phyloP scores from a whole-genome alignment of 2,888 invertebrate species.

The Malthinus flaveolus region DNA sequence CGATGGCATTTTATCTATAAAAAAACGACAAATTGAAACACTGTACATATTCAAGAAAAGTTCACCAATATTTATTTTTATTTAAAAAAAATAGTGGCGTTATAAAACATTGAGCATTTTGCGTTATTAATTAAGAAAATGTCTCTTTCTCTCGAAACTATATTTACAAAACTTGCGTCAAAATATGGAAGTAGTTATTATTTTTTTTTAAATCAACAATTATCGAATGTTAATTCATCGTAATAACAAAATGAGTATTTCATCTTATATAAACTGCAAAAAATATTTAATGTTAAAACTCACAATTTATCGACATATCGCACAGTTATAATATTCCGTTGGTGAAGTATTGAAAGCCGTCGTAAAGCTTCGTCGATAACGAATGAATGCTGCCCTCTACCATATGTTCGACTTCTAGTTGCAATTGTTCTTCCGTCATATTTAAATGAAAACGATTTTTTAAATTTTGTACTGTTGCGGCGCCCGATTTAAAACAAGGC shows the following conservation, averaged over 20 bases:
- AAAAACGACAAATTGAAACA: slow-evolving; percentile 18
- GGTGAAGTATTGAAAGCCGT: slow-evolving; percentile 98
- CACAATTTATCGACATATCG: slow-evolving; percentile 26
- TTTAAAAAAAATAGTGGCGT: slow-evolving; percentile 24
- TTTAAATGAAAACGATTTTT: slow-evolving; percentile 93
- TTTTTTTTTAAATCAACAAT: too few species aligned
- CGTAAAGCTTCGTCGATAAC: slow-evolving; percentile 95
- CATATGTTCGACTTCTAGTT: slow-evolving; percentile 87
- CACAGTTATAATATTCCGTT: slow-evolving; percentile 83
- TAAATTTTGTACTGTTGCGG: slow-evolving; percentile 86
- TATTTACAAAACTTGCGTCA: slow-evolving; percentile 15
- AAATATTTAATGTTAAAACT: slow-evolving; percentile 16
- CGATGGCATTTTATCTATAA: slow-evolving; percentile 25
- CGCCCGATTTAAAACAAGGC: slow-evolving; percentile 93
- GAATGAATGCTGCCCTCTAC: slow-evolving; percentile 95
- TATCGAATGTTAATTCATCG: neutral
- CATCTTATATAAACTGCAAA: slow-evolving; percentile 1
- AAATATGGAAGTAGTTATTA: too few species aligned
- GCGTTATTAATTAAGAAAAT: slow-evolving; percentile 19
- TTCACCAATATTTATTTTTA: slow-evolving; percentile 14
- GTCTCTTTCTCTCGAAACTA: slow-evolving; percentile 19
- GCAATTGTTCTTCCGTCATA: slow-evolving; percentile 93
- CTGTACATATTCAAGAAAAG: slow-evolving; percentile 18
- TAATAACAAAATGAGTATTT: slow-evolving; percentile 3
- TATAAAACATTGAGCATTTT: slow-evolving; percentile 26